Evolutionary conservation across 2,888 invertebrate species (phyloP).

Genomic region (Elaeidobius kamerunicus): DNA sequence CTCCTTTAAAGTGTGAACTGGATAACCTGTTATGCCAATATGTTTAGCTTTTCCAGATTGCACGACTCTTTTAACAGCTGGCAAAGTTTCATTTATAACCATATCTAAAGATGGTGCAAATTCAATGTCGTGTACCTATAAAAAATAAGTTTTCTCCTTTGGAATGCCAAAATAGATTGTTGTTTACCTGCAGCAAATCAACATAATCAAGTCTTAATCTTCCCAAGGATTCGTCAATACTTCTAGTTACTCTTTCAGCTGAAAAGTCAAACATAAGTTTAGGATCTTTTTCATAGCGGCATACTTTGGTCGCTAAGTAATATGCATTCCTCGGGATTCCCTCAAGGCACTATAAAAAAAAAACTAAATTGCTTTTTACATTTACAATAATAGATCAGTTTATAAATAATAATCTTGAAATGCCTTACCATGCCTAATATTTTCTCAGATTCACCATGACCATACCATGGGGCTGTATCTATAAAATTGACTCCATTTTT

Average conservation of each 20-base stretch:
- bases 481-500: conserved; percentile 85
- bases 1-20: conserved; percentile 71
- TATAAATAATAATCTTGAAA: no score
- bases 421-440: conserved; percentile 75
- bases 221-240: conserved; percentile 72
- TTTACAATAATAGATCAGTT: conserved; percentile 9
- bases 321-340: conserved; percentile 77
- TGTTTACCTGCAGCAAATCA: conserved; percentile 79
- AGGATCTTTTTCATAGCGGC: conserved; percentile 71
- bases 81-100: conserved; percentile 82
- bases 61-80: conserved; percentile 72
- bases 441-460: conserved; percentile 80
- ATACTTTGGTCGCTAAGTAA: conserved; percentile 90
- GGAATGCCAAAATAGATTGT: conserved; percentile 1
- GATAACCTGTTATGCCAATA: conserved; percentile 88
- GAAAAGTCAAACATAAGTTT: conserved; percentile 85
- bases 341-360: conserved; percentile 61
- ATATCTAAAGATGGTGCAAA: conserved; percentile 75
- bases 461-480: conserved; percentile 92
- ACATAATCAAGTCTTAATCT: conserved; percentile 76
- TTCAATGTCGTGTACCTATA: conserved; percentile 90
- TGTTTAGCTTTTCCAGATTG: conserved; percentile 68
- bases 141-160: conserved; percentile 13
- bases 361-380: not conserved
- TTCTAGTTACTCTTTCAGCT: conserved; percentile 66